Evolutionary conservation across 1,140 invertebrate species (phyloP).

Genomic region (Pachypsylla venusta): DNA sequence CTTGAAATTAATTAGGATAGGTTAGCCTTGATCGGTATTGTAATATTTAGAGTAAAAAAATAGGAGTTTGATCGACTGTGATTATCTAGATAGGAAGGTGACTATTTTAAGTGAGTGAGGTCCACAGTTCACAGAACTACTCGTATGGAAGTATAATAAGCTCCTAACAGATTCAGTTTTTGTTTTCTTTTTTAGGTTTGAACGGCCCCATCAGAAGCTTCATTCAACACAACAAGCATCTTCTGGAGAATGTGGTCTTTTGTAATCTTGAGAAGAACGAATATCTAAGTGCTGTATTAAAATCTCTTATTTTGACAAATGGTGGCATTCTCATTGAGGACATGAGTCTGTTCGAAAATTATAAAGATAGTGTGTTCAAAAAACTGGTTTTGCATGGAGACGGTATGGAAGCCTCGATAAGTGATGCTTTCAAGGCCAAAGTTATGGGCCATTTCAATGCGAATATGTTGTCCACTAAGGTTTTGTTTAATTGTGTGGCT

Average conservation of each 20-base stretch:
- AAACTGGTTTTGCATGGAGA: neutral
- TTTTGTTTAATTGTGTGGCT: neutral
- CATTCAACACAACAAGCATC: neutral
- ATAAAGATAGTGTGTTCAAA: neutral
- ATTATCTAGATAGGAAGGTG: no score
- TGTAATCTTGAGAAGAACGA: neutral
- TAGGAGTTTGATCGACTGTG: no score
- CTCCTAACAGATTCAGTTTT: no score
- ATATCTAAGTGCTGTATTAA: neutral
- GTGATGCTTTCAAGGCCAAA: neutral
- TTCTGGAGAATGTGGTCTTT: neutral
- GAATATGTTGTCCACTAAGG: neutral
- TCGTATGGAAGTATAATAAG: no score
- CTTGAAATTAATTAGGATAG: no score
- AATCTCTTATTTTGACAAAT: neutral
- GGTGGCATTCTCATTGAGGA: neutral
- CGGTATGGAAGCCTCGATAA: neutral
- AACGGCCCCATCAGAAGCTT: neutral
- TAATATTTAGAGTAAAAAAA: no score
- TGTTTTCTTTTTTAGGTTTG: neutral
- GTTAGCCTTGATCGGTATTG: no score
- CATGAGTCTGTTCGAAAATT: neutral
- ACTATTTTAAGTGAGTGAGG: no score
- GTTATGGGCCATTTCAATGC: neutral
- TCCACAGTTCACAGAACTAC: no score